Evolutionary conservation across 2,888 invertebrate genomes (phyloP).

Genomic region (Cosmia trapezina): DNA sequence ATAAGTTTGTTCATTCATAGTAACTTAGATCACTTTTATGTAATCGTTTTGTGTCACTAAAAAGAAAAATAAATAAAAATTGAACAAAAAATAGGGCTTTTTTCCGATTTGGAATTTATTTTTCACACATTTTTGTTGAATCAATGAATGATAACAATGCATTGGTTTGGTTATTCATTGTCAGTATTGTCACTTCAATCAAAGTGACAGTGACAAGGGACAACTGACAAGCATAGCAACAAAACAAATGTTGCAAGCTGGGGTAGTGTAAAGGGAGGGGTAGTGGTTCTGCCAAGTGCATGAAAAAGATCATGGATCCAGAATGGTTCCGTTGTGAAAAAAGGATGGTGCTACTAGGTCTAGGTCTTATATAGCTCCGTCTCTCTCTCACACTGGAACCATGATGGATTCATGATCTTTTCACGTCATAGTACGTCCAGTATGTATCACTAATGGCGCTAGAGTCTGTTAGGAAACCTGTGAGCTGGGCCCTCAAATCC

Average conservation of each 20-base stretch:
- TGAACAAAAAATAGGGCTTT: background rate
- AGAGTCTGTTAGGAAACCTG: too few relatives aligned
- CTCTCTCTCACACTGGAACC: too few relatives aligned
- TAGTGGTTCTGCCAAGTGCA: too few relatives aligned
- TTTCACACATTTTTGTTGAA: constrained; percentile 33
- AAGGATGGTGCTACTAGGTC: too few relatives aligned
- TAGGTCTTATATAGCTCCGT: too few relatives aligned
- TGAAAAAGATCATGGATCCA: too few relatives aligned
- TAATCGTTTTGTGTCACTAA: constrained; percentile 22
- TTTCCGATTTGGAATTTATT: constrained; percentile 13
- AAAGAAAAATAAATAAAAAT: constrained; percentile 40
- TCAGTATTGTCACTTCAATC: constrained; percentile 1
- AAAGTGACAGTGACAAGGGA: background rate
- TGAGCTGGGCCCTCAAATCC: too few relatives aligned
- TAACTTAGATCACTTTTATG: constrained; percentile 60
- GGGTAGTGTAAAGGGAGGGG: too few relatives aligned
- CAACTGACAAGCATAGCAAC: background rate
- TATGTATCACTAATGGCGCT: too few relatives aligned
- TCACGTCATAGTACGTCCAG: too few relatives aligned
- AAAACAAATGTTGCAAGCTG: background rate
- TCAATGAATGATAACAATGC: constrained; percentile 5
- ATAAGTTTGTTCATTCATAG: constrained; percentile 81
- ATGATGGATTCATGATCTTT: too few relatives aligned
- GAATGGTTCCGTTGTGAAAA: too few relatives aligned
- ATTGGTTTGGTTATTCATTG: background rate